Conservation (phyloP, 1,140 invertebrate genomes). For the Pogonomyrmex barbatus region DNA sequence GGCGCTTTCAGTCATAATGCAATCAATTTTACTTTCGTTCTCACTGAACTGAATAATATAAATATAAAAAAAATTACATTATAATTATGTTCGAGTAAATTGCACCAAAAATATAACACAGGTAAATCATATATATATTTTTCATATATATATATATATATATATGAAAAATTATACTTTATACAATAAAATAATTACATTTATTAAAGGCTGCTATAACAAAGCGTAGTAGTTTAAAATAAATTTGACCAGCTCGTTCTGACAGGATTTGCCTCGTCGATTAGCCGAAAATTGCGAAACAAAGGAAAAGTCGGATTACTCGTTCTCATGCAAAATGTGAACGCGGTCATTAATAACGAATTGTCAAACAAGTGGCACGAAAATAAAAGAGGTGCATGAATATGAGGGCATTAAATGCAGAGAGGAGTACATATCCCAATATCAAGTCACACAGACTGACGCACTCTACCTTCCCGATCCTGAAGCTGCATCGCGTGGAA, state of each 20-base stretch:
- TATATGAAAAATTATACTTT: not conserved
- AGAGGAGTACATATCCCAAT: slow-evolving; percentile 89
- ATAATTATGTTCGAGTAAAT: not conserved
- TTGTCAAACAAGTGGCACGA: slow-evolving; percentile 64
- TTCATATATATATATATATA: not conserved
- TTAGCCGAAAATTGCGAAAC: slow-evolving; percentile 19
- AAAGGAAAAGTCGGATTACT: slow-evolving; percentile 37
- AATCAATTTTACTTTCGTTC: slow-evolving; percentile 4
- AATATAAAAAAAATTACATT: not conserved
- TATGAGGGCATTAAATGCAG: slow-evolving; percentile 89
- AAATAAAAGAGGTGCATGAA: slow-evolving; percentile 87
- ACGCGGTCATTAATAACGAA: slow-evolving; percentile 62
- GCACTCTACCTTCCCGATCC: slow-evolving; percentile 91
- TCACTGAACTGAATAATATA: slow-evolving; percentile 12
- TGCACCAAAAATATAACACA: not conserved
- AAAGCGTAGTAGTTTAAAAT: not conserved
- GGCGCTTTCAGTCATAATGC: not conserved
- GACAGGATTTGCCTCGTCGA: not conserved
- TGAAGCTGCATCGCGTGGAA: slow-evolving; percentile 86
- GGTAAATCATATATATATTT: not conserved
- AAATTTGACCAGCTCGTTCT: not conserved
- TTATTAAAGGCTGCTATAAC: not conserved
- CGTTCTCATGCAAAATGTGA: slow-evolving; percentile 62
- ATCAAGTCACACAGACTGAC: slow-evolving; percentile 88
- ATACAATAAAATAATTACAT: not conserved